Evolutionary conservation across 2,113 vertebrate genomes (phyloP).

Genomic region (Chrysochloris asiatica): DNA sequence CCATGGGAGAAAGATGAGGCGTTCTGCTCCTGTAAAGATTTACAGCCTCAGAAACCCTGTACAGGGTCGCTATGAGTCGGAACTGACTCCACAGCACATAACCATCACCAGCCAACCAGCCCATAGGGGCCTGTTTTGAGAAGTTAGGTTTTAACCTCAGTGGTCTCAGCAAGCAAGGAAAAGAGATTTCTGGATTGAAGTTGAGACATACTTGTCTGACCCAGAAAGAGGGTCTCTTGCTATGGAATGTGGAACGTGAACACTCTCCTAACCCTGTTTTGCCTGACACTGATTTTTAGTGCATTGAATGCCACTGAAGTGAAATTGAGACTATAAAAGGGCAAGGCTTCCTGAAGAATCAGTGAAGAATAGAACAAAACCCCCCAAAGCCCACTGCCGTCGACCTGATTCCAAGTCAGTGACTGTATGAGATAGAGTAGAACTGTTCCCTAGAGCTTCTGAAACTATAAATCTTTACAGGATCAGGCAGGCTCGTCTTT

Average conservation of each 20-base stretch:
- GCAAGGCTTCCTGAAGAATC: background rate
- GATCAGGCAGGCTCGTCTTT: too few relatives aligned
- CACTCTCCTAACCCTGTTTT: background rate
- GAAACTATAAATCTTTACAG: too few relatives aligned
- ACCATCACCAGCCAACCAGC: too few relatives aligned
- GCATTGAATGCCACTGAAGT: conserved; percentile 9
- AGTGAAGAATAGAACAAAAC: background rate
- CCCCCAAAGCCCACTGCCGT: too few relatives aligned
- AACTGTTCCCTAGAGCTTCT: too few relatives aligned
- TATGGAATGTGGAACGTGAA: background rate
- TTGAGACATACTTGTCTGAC: conserved; percentile 1
- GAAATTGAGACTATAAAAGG: background rate
- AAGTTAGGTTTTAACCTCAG: background rate
- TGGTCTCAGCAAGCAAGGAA: background rate
- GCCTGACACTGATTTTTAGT: conserved; percentile 9
- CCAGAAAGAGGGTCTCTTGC: background rate
- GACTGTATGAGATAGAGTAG: too few relatives aligned
- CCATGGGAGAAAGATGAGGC: too few relatives aligned
- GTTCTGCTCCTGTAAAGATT: too few relatives aligned
- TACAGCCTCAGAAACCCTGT: too few relatives aligned
- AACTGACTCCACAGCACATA: too few relatives aligned
- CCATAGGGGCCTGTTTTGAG: background rate
- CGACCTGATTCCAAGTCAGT: too few relatives aligned
- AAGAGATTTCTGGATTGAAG: background rate
- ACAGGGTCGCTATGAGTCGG: too few relatives aligned